Base-by-base conservation (phyloP, 2,113 vertebrate genomes). In the Chionis minor region DNA sequence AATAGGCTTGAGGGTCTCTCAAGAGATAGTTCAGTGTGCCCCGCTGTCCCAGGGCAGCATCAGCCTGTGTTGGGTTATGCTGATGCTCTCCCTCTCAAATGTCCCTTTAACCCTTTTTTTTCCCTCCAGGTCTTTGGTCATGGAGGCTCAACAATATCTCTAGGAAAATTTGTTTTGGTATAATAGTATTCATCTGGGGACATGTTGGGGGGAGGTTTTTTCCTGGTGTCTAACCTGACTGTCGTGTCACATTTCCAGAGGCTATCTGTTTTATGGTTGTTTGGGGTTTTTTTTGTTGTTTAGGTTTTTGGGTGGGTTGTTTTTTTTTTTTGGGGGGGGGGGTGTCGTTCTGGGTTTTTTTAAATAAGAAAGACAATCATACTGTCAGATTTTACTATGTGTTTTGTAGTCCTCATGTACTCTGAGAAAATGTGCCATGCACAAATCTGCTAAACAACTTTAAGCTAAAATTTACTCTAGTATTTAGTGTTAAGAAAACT, bases 1-100 rank as follows among this genome's bases (percentile, higher is more conserved):
- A 79, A 79, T 14, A 59, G 44, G 20, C 40, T 65, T 82, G 81
- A 86, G 69, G n/a, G 73, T 87, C 4, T 83, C 85, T 69, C 49
- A 49, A 49, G 73, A 81, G 42, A 28, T 2, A 19, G 18, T 69
- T 74, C 17, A 38, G 44, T 56, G 38, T 86, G 75, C 52, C 20
- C 12, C 10, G 1, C 42, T 56, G 55, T 85, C 81, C 61, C 73
- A 63, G 30, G 16, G 59, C 56, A 27, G 30, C 55, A 63, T 56
- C 49, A 71, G 69, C 55, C 40, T 75, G 23, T 81, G 69, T 33
- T 91, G 78, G n/a, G 56, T 91, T 96, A 79, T 79, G 86, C 77
- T 87, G 69, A 78, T 92, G 38, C n/a, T 86, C n/a, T 83, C 12
- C 42, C 26, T 88, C 42, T 85, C 61, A 72, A 18, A 51, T 81